These are phyloP conservation scores for Clepsis dumicolana DNA, from an alignment of 2,888 invertebrate genomes.

Conservation along the genomic window DNA sequence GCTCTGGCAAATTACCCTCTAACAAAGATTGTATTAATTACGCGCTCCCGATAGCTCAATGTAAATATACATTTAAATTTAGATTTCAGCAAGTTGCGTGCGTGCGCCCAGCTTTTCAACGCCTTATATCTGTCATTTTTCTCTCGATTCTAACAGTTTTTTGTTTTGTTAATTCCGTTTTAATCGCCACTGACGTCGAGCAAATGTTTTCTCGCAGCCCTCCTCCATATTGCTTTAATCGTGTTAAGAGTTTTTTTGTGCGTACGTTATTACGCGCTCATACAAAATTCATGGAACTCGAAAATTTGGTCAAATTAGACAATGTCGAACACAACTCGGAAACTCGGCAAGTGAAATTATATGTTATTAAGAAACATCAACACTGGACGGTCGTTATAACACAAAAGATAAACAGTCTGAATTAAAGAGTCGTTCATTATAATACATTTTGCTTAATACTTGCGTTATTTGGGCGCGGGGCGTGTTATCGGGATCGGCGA, in stretches of 20 bases:
- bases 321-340: slow-evolving; percentile 78
- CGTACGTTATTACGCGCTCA: slow-evolving; percentile 58
- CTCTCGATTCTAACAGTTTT: slow-evolving; percentile 59
- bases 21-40: slow-evolving; percentile 87
- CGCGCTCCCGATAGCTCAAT: slow-evolving; percentile 82
- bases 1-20: slow-evolving; percentile 86
- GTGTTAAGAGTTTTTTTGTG: slow-evolving; percentile 48
- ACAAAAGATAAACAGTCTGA: slow-evolving; percentile 83
- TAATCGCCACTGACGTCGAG: slow-evolving; percentile 57
- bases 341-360: slow-evolving; percentile 80
- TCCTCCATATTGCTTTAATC: slow-evolving; percentile 35
- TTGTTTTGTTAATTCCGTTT: slow-evolving; percentile 57
- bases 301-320: slow-evolving; percentile 75
- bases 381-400: slow-evolving; percentile 80
- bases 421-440: slow-evolving; percentile 82
- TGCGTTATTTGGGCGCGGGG: slow-evolving; percentile 73
- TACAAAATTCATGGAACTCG: slow-evolving; percentile 73
- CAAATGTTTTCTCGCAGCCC: slow-evolving; percentile 49
- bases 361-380: slow-evolving; percentile 84
- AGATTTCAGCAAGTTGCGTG: slow-evolving; percentile 72
- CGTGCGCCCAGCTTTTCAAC: slow-evolving; percentile 67
- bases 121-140: slow-evolving; percentile 79
- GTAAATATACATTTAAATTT: slow-evolving; percentile 83
- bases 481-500: slow-evolving; percentile 69
- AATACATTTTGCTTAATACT: slow-evolving; percentile 79